These are phyloP conservation scores for Aurelia coerulea DNA, from an alignment of 30 jellyfish, hydroid and myxozoan genomes.

Conservation along the genomic window DNA sequence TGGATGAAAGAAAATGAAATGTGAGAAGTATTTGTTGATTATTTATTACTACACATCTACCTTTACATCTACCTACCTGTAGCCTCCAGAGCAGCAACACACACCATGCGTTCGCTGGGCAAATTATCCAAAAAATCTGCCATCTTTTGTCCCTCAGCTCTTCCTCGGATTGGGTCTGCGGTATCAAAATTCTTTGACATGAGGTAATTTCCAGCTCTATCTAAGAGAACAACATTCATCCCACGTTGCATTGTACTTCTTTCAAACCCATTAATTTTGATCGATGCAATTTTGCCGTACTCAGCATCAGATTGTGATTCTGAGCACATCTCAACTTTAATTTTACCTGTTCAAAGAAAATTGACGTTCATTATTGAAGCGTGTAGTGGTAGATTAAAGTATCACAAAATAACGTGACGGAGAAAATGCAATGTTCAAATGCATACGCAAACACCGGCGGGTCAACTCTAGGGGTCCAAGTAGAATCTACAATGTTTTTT, in stretches of 20 bases:
- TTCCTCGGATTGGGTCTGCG: slow-evolving; percentile 77
- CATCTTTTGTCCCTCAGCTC: slow-evolving; percentile 77
- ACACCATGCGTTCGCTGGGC: slow-evolving; percentile 87
- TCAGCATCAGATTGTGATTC: slow-evolving; percentile 82
- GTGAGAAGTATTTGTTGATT: too few relatives aligned
- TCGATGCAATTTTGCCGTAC: slow-evolving; percentile 78
- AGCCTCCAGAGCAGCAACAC: slow-evolving; percentile 81
- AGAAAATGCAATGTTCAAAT: too few relatives aligned
- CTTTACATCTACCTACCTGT: slow-evolving; percentile 50
- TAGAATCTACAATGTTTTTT: too few relatives aligned
- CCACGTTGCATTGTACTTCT: slow-evolving; percentile 90
- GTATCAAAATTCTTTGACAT: slow-evolving; percentile 87
- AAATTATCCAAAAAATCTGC: slow-evolving; percentile 79
- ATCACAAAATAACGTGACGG: too few relatives aligned
- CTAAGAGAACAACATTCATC: slow-evolving; percentile 84
- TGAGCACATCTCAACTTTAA: slow-evolving; percentile 68
- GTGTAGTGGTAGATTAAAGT: too few relatives aligned
- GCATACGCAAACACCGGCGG: too few relatives aligned
- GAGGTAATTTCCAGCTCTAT: slow-evolving; percentile 83
- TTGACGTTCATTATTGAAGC: too few relatives aligned
- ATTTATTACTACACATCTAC: too few relatives aligned
- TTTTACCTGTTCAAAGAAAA: slow-evolving; percentile 55
- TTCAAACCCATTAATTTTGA: slow-evolving; percentile 84
- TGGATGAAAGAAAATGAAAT: too few relatives aligned
- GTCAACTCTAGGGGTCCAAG: too few relatives aligned